Base-by-base conservation (phyloP, 2,888 invertebrate genomes). In the Dorcus parallelipipedus region DNA sequence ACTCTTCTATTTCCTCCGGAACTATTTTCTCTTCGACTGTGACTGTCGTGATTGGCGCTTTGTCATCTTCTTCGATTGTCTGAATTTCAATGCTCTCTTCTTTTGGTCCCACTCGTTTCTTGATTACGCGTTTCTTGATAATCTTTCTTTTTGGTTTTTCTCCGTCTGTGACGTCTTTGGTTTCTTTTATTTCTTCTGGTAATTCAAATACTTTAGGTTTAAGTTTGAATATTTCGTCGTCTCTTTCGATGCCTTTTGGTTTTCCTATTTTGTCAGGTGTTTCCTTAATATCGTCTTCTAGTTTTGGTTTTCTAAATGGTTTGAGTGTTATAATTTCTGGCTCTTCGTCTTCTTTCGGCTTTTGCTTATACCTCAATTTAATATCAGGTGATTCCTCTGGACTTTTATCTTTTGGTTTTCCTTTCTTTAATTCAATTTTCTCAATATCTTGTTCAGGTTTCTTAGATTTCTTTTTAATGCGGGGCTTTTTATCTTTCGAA, bases 371-470 rank as follows among this genome's bases (percentile, higher is more conserved):
- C 71, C 71, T 67, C 38, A 80, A 75, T 60, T 78, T 78, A 8
- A 81, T 72, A 54, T 78, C 79, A 2, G 76, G 74, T 55, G 75
- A 72, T 55, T 78, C 76, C 41, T 78, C 77, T 62, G 82, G 78
- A 41, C 74, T 75, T 48, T 51, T 43, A 10, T 43, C 63, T 64
- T 73, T 74, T 5, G 74, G 74, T 51, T 62, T 67, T 26, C 74
- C 75, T 54, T 69, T 71, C 54, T 66, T 10, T 33, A 56, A 40
- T 17, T 7, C n/a, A 3, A 50, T 65, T 61, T 7, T 39, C 52
- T 71, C 71, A 0, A 14, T 52, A 54, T 64, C 60, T 1, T 74
- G 76, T 65, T 83, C 80, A 49, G 76, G 78, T 62, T 77, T 75
- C 7, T 74, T 76, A 56, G 79, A 76, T 3, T 75, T 62, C 61